phyloP scores from a whole-genome alignment of 1,140 invertebrate genomes.

The Portunus trituberculatus region DNA sequence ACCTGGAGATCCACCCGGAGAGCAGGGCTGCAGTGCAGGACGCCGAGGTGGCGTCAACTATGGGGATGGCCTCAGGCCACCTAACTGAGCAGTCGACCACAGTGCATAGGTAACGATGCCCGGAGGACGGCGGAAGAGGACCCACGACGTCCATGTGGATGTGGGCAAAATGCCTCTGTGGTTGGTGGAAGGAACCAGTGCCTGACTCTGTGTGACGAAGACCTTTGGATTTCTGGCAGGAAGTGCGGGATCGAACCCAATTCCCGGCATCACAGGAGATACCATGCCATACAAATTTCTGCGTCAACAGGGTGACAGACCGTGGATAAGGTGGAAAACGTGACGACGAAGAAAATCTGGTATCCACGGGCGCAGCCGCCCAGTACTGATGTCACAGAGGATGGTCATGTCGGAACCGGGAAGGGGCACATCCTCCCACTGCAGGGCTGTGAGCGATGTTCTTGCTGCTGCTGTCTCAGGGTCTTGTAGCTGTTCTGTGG shows the following conservation, averaged over 20 bases:
- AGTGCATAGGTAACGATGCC: background rate
- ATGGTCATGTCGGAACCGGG: no score
- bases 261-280: background rate
- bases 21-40: background rate
- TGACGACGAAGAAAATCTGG: no score
- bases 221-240: background rate
- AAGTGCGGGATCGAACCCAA: background rate
- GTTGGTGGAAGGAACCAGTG: no score
- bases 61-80: conserved; percentile 37
- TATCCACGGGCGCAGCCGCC: no score
- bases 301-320: no score
- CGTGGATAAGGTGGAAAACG: no score
- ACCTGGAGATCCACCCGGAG: background rate
- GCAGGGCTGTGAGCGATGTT: no score
- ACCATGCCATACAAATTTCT: conserved; percentile 1
- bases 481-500: no score
- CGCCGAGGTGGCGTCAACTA: background rate
- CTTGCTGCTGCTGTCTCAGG: no score
- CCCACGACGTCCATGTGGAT: background rate
- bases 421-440: no score
- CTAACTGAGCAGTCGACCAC: background rate
- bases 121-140: background rate
- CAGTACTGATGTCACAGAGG: no score
- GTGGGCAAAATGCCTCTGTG: background rate
- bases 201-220: no score